phyloP scores from a whole-genome alignment of 2,888 invertebrate species.

The Rotaria magnacalcarata region DNA sequence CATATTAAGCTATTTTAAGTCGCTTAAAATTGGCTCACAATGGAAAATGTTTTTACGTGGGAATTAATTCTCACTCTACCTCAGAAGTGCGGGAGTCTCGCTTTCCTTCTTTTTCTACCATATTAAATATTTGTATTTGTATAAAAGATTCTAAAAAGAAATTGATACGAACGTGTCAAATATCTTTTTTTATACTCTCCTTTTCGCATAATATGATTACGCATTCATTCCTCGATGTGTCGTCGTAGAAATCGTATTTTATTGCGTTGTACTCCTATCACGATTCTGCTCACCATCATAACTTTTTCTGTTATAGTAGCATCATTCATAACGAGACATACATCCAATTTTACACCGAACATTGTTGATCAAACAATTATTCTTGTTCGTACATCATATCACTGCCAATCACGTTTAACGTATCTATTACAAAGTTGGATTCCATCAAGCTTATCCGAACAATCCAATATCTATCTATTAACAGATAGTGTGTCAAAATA shows the following conservation, averaged over 20 bases:
- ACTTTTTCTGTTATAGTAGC: not conserved
- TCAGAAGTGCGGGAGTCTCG: no score
- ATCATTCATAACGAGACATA: not conserved
- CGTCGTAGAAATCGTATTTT: not conserved
- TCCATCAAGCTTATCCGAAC: not conserved
- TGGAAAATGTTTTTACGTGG: no score
- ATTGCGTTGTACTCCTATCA: not conserved
- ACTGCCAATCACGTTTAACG: not conserved
- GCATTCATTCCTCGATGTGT: not conserved
- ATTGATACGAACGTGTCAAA: no score
- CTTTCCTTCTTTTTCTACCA: no score
- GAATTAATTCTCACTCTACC: no score
- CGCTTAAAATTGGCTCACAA: no score
- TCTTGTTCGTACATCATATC: not conserved
- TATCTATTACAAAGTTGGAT: slow-evolving; percentile 8
- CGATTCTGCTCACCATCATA: not conserved
- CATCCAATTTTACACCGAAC: not conserved
- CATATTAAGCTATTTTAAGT: no score
- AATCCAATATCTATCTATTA: not conserved
- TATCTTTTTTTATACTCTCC: no score
- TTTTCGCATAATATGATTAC: no score
- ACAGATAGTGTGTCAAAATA: not conserved
- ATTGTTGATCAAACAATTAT: not conserved
- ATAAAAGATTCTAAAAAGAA: no score
- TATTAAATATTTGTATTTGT: no score